A percentile compares a stretch with the other conserved stretches of the same genome.
phyloP scores from a whole-genome alignment of 1,140 invertebrate genomes.

The Anagrus nilaparvatae region DNA sequence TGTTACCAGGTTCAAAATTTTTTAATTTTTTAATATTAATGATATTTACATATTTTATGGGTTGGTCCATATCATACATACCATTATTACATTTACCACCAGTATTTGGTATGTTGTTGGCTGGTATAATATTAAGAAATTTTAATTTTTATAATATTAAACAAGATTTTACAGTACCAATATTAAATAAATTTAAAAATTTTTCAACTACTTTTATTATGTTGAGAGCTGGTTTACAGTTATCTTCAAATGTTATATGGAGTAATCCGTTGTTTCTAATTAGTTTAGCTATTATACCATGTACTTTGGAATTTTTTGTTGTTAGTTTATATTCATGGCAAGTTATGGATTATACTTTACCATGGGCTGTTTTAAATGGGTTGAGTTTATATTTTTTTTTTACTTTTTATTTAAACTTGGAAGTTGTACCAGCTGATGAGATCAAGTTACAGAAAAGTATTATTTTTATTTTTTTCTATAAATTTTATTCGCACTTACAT shows the following conservation, averaged over 20 bases:
- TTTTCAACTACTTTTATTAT: conserved; percentile 34
- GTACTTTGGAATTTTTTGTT: conserved; percentile 27
- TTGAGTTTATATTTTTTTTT: conserved; percentile 16
- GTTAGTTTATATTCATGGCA: conserved; percentile 20
- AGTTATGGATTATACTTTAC: conserved; percentile 29
- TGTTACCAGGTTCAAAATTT: conserved; percentile 26
- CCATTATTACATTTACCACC: conserved; percentile 34
- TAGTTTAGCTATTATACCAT: conserved; percentile 29
- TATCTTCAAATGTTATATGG: conserved; percentile 27
- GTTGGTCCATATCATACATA: conserved; percentile 27
- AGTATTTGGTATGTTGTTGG: conserved; percentile 36
- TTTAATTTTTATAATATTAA: too few species aligned
- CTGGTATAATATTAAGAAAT: conserved; percentile 34
- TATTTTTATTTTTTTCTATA: too few species aligned
- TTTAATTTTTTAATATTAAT: conserved; percentile 28
- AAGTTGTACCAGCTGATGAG: too few species aligned
- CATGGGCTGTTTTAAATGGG: conserved; percentile 35
- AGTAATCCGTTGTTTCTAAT: conserved; percentile 26
- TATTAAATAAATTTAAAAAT: too few species aligned
- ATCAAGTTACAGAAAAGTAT: too few species aligned
- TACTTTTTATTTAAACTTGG: too few species aligned
- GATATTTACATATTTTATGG: conserved; percentile 26
- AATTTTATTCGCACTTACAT: too few species aligned
- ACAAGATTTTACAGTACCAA: too few species aligned
- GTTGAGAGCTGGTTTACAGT: conserved; percentile 31